These are phyloP conservation scores for Pardalotus punctatus DNA, from an alignment of 2,113 vertebrate genomes.

Conservation along the genomic window DNA sequence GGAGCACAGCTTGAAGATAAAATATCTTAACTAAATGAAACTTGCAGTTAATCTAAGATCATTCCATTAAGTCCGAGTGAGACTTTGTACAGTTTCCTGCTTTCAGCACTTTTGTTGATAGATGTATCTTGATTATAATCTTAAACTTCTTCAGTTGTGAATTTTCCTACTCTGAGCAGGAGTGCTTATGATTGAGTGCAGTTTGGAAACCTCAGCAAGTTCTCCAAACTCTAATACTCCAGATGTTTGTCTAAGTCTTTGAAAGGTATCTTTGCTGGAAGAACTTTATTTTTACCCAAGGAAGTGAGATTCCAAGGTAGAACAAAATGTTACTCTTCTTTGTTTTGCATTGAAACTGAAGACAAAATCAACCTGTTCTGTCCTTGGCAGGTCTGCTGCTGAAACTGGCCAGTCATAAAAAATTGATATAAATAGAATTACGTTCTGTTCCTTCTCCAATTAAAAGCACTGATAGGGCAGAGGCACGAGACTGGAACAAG, in stretches of 20 bases:
- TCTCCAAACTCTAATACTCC: neutral
- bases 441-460: neutral
- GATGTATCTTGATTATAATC: neutral
- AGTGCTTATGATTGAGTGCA: neutral
- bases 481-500: neutral
- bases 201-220: neutral
- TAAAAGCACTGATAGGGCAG: neutral
- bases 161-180: neutral
- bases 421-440: conserved; percentile 37
- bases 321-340: neutral
- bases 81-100: neutral
- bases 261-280: neutral
- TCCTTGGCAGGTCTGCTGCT: neutral
- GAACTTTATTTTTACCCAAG: neutral
- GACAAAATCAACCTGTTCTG: neutral
- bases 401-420: neutral
- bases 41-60: neutral
- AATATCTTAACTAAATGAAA: neutral
- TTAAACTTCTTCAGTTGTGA: neutral
- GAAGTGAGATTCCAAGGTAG: neutral
- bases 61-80: neutral
- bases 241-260: neutral
- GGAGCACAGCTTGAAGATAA: neutral
- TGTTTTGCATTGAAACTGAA: neutral
- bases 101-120: neutral